phyloP scores from a whole-genome alignment of 2,113 vertebrate genomes.

The Heterochromis multidens region DNA sequence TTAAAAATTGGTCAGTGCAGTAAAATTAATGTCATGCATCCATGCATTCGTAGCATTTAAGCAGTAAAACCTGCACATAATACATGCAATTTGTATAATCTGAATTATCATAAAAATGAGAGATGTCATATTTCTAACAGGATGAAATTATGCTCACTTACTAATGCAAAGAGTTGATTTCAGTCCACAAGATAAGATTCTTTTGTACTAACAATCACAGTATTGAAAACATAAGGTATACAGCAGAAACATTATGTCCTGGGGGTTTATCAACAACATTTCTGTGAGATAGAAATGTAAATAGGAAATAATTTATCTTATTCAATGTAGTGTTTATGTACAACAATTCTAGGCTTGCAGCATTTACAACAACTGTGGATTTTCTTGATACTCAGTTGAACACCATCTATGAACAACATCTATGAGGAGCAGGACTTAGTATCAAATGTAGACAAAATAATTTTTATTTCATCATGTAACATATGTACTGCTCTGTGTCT shows the following conservation, averaged over 20 bases:
- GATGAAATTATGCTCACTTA: background rate
- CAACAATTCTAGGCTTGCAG: background rate
- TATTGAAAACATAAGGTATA: background rate
- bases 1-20: background rate
- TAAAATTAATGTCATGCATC: background rate
- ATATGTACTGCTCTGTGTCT: conserved; percentile 22
- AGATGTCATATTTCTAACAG: background rate
- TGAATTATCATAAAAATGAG: background rate
- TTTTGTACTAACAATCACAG: background rate
- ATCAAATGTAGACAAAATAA: conserved; percentile 22
- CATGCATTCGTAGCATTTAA: background rate
- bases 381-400: conserved; percentile 27
- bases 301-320: background rate
- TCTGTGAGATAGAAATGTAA: background rate
- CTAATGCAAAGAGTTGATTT: background rate
- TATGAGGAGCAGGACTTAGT: conserved; percentile 19
- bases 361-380: background rate
- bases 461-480: conserved; percentile 45
- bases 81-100: background rate
- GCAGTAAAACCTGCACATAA: background rate
- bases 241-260: background rate
- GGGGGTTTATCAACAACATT: background rate
- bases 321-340: background rate
- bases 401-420: too few relatives aligned
- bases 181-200: background rate